A percentile compares a stretch with the other conserved stretches of the same genome.
phyloP scores from a whole-genome alignment of 2,888 invertebrate species.

The Tholera decimalis region DNA sequence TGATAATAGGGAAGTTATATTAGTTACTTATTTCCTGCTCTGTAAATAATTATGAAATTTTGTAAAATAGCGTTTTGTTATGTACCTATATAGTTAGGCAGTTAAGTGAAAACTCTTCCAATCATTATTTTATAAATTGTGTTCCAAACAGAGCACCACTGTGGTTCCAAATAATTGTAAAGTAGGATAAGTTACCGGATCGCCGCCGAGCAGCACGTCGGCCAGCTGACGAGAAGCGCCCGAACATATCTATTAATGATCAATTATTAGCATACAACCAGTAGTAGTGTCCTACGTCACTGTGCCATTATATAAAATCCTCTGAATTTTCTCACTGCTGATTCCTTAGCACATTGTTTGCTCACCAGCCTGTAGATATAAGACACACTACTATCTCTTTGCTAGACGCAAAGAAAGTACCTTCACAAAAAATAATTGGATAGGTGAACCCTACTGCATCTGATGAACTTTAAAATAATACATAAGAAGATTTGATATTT shows the following conservation, averaged over 20 bases:
- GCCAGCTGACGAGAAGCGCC: slow-evolving; percentile 37
- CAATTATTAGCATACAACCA: slow-evolving; percentile 43
- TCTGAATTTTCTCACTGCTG: slow-evolving; percentile 43
- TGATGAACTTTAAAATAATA: slow-evolving; percentile 32
- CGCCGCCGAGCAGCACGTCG: slow-evolving; percentile 23
- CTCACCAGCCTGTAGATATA: slow-evolving; percentile 52
- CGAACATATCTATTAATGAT: slow-evolving; percentile 57
- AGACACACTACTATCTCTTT: slow-evolving; percentile 53
- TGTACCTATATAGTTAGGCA: slow-evolving; percentile 69
- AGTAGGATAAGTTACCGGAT: slow-evolving; percentile 59
- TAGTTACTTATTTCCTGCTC: slow-evolving; percentile 83
- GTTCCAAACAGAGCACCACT: slow-evolving; percentile 71
- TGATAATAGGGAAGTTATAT: slow-evolving; percentile 86
- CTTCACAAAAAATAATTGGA: slow-evolving; percentile 37
- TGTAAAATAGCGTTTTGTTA: slow-evolving; percentile 75
- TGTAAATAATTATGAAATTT: slow-evolving; percentile 84
- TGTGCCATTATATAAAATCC: slow-evolving; percentile 58
- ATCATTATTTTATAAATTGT: slow-evolving; percentile 70
- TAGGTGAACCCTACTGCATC: slow-evolving; percentile 21
- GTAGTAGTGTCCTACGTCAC: slow-evolving; percentile 54
- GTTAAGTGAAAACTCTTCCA: slow-evolving; percentile 78
- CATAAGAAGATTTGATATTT: slow-evolving; percentile 39
- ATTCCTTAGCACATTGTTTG: slow-evolving; percentile 50
- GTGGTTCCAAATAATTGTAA: slow-evolving; percentile 71
- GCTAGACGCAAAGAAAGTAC: slow-evolving; percentile 36